A percentile compares a stretch with the other conserved stretches of the same genome.
Evolutionary conservation across 2,888 invertebrate species (phyloP).

Genomic region (Phortica magna): DNA sequence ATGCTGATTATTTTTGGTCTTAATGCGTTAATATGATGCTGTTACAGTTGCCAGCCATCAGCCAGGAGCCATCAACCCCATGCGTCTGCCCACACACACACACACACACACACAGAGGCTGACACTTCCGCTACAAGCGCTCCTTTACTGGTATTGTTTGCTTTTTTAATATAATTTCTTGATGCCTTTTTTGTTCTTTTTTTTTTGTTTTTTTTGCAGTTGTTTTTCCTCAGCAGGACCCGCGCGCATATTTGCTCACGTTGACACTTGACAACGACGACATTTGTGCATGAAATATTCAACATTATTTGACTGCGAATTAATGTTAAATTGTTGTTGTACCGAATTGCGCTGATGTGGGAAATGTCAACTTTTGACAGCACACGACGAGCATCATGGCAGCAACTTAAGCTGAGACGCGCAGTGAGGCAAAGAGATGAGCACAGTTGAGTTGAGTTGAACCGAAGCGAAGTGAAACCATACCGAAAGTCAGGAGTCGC

Average conservation of each 20-base stretch:
- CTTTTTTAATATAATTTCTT: slow-evolving; percentile 28
- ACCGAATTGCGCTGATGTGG: slow-evolving; percentile 68
- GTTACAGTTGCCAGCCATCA: not conserved
- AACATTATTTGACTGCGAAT: slow-evolving; percentile 74
- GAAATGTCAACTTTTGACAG: slow-evolving; percentile 75
- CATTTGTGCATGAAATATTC: slow-evolving; percentile 75
- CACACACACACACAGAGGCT: not conserved
- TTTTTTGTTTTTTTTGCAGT: not conserved
- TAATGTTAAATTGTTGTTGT: slow-evolving; percentile 71
- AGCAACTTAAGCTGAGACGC: not conserved
- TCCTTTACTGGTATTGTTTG: slow-evolving; percentile 24
- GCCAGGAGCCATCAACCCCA: not conserved
- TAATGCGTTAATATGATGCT: slow-evolving; percentile 27
- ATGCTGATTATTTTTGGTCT: slow-evolving; percentile 18
- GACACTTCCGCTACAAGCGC: slow-evolving; percentile 15
- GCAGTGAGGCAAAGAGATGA: not conserved
- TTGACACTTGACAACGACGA: slow-evolving; percentile 75
- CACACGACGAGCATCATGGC: slow-evolving; percentile 44
- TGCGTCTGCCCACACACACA: not conserved
- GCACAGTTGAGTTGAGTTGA: not conserved
- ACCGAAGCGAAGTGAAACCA: not conserved
- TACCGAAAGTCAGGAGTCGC: not conserved
- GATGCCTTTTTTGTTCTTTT: slow-evolving; percentile 31
- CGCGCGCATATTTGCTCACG: slow-evolving; percentile 48
- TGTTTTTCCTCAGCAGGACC: slow-evolving; percentile 1